Base-by-base conservation (phyloP, 2,797 vertebrate genomes). In the Semotilus atromaculatus region DNA sequence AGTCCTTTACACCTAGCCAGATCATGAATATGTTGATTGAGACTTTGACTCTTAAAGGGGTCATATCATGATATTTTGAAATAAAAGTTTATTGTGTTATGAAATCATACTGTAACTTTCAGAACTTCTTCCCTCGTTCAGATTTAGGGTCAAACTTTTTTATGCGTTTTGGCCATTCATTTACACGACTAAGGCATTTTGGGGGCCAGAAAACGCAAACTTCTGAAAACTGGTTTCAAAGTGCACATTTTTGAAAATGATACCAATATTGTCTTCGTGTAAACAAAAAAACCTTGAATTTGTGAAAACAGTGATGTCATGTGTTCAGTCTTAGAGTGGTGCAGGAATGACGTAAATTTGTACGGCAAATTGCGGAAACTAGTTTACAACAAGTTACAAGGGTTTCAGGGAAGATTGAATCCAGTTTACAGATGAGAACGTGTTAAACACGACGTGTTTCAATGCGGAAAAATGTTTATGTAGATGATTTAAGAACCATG, bases 31-130 rank as follows among this genome's bases (percentile, higher is more conserved):
- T 60, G n/a, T 58, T 71, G 80, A 81, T 31, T 81, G 51, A 70
- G n/a, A 72, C n/a, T 72, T 45, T 73, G 80, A 62, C 70, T 82
- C 70, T 74, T 48, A 74, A 82, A 74, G 29, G 71, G 43, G 55
- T 74, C 21, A 64, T 66, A 82, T 82, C 38, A 80, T 68, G 34
- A 29, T 68, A 36, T 80, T 80, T 70, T 68, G 14, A 80, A 68
- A 80, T 53, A 71, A 70, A 81, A 58, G 36, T 71, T 55, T 3
- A 48, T 45, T 66, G 76, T 64, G 43, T 40, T 34, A 13, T 79
- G 60, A 48, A 79, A 79, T 45, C 40, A 66, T 19, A 66, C 38
- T 79, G 58, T 64, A 64, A 48, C 26, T 66, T 79, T 66, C 60
- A 79, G 40, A 66, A 48, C 40, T 66, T 43, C 14, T 62, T 77